Evolutionary conservation across 2,888 invertebrate genomes (phyloP).

Genomic region (Prosapia bicincta): DNA sequence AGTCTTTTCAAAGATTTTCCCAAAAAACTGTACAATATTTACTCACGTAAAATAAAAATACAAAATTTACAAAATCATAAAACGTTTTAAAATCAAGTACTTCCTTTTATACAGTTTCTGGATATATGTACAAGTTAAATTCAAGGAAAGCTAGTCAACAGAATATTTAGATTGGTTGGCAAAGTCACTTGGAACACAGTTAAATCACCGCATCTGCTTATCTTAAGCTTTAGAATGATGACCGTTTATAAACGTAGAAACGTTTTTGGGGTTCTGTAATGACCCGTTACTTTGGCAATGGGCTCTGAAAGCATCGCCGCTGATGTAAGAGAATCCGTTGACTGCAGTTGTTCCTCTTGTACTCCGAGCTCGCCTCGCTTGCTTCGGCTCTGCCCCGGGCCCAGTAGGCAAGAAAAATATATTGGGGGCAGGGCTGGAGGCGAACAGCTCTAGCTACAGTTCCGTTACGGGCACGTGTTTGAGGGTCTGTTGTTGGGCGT

Average conservation of each 20-base stretch:
- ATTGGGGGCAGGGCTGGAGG: conserved; percentile 70
- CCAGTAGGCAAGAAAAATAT: conserved; percentile 66
- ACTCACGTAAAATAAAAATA: background rate
- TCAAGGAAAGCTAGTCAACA: background rate
- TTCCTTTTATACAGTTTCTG: background rate
- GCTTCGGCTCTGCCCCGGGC: conserved; percentile 47
- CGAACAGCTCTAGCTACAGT: conserved; percentile 95
- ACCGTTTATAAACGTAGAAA: conserved; percentile 4
- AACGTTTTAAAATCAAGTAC: background rate
- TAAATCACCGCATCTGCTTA: background rate
- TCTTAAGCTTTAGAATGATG: conserved; percentile 16
- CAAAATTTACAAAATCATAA: background rate
- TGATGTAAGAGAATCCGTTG: conserved; percentile 73
- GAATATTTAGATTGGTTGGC: background rate
- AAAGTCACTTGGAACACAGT: background rate
- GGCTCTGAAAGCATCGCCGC: conserved; percentile 50
- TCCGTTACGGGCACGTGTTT: conserved; percentile 85
- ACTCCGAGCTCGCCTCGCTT: conserved; percentile 45
- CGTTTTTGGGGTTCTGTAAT: background rate
- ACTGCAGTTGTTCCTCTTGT: conserved; percentile 63
- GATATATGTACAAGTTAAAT: background rate
- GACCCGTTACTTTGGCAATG: conserved; percentile 10
- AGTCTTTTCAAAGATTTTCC: background rate
- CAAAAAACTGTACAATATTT: background rate
- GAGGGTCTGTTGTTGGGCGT: conserved; percentile 47